phyloP scores from a whole-genome alignment of 2,888 invertebrate species.

The Nephrotoma guestfalica region DNA sequence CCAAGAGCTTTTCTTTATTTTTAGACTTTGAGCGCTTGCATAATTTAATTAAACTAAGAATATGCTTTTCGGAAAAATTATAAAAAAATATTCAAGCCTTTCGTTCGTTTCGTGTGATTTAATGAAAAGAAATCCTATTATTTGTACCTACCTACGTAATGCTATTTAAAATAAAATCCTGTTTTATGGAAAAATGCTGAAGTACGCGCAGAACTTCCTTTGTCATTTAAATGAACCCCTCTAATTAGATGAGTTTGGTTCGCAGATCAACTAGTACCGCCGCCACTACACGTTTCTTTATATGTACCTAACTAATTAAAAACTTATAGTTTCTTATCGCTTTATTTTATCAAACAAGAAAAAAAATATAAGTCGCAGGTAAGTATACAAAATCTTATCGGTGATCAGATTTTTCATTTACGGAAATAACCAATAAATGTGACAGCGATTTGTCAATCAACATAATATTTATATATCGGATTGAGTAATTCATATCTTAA shows the following conservation, averaged over 20 bases:
- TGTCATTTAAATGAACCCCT: neutral
- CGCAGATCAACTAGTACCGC: neutral
- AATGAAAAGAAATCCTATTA: neutral
- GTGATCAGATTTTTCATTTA: no score
- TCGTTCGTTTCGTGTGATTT: neutral
- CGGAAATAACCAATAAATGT: no score
- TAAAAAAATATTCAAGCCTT: neutral
- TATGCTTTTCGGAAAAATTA: neutral
- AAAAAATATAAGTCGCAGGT: neutral
- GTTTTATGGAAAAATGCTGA: neutral
- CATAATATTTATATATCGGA: no score
- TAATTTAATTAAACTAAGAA: neutral
- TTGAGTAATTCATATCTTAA: no score
- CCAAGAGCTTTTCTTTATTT: neutral
- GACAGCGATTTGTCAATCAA: no score
- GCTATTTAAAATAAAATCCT: neutral
- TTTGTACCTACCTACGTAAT: neutral
- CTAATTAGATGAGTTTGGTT: no score
- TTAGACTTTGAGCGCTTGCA: neutral
- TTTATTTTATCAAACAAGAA: neutral
- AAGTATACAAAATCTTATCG: neutral
- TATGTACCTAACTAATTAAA: neutral
- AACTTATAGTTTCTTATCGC: neutral
- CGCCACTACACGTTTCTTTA: neutral
- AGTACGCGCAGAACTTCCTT: neutral